Percentiles rank a stretch among this genome's conserved stretches.
Evolutionary conservation across 2,797 vertebrate genomes (phyloP).

Genomic region (Morus bassanus): DNA sequence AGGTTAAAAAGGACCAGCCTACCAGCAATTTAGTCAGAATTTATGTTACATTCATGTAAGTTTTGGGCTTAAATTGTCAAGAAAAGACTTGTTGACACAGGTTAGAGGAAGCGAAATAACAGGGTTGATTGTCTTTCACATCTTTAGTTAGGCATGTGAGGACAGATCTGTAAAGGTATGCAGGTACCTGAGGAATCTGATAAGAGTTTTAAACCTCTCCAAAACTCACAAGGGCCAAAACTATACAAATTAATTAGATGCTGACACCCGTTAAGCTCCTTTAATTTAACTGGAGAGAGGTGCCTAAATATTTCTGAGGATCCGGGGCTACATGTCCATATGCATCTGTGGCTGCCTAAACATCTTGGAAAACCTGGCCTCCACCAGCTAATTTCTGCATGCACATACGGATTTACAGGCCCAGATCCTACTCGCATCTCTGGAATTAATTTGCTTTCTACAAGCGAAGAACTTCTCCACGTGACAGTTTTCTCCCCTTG

Average conservation of each 20-base stretch:
- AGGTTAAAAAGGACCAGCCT: background rate
- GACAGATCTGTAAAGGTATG: slow-evolving; percentile 13
- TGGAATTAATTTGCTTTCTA: slow-evolving; percentile 1
- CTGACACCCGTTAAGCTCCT: background rate
- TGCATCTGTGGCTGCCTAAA: background rate
- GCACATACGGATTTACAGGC: background rate
- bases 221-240: background rate
- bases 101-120: slow-evolving; percentile 18
- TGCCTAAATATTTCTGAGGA: background rate
- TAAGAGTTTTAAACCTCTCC: background rate
- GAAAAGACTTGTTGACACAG: background rate
- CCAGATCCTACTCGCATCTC: background rate
- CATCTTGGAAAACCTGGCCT: background rate
- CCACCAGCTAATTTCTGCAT: background rate
- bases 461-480: background rate
- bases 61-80: background rate
- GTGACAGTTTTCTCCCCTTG: background rate
- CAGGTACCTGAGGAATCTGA: background rate
- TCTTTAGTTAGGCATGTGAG: background rate
- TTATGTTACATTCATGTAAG: background rate
- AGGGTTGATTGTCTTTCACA: background rate
- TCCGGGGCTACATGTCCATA: background rate
- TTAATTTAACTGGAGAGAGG: background rate
- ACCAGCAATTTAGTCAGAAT: background rate
- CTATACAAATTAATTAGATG: background rate